These are phyloP conservation scores for Mythimna loreyi DNA, from an alignment of 2,888 invertebrate species.

Conservation along the genomic window DNA sequence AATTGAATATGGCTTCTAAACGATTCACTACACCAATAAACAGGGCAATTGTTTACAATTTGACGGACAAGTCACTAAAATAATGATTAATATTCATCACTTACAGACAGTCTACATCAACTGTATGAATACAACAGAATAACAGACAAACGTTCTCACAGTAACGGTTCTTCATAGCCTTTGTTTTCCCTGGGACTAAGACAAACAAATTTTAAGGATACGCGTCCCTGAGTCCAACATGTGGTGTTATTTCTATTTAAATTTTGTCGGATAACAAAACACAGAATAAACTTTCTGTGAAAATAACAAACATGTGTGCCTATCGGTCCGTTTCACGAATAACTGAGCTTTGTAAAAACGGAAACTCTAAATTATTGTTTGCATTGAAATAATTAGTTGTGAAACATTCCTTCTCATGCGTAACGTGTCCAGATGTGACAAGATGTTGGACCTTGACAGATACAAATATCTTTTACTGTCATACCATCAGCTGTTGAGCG, in stretches of 20 bases:
- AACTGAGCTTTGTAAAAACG: conserved; percentile 48
- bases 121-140: conserved; percentile 62
- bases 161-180: conserved; percentile 61
- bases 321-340: conserved; percentile 52
- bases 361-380: conserved; percentile 51
- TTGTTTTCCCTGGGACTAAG: conserved; percentile 78
- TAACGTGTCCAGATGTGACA: conserved; percentile 36
- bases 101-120: conserved; percentile 42
- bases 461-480: background rate
- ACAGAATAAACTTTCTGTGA: conserved; percentile 75
- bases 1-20: conserved; percentile 16
- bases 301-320: conserved; percentile 73
- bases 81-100: conserved; percentile 54
- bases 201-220: conserved; percentile 80
- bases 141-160: conserved; percentile 75
- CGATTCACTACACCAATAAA: conserved; percentile 36
- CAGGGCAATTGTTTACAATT: conserved; percentile 43
- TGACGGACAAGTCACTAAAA: conserved; percentile 54
- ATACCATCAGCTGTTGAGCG: background rate
- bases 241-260: conserved; percentile 80
- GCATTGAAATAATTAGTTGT: conserved; percentile 44
- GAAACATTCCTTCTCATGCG: conserved; percentile 22
- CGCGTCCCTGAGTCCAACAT: conserved; percentile 69
- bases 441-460: conserved; percentile 4
- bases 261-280: conserved; percentile 75